Evolutionary conservation across 2,113 vertebrate species (phyloP), one percentile per base, ranked within the genome.

Genomic region (Paradoxurus hermaphroditus): DNA sequence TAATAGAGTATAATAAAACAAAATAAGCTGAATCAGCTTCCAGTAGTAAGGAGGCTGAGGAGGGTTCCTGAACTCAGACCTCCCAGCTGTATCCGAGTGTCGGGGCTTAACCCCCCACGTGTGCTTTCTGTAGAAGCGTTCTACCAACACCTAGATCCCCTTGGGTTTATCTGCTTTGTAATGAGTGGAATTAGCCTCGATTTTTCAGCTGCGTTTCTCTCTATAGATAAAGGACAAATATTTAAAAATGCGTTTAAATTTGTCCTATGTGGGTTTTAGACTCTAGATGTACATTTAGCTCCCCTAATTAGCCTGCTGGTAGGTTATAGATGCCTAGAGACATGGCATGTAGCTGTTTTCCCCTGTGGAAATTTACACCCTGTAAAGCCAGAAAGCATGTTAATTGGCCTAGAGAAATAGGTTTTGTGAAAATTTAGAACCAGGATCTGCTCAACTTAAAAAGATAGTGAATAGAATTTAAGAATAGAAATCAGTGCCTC

Each of bases 341-440:
- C 53, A 34, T 34, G 39, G 46, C 53, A 49, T 7, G 18, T 56
- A 70, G 34, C 44, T 87, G 29, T 77, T 10, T 44, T 84, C 3
- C 29, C 31, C 56, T 44, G 4, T 63, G 44, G 75, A 81, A 85
- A 81, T 88, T 63, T 79, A 27, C 0, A 83, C 44, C 11, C 16
- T 95, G 4, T 65, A 87, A 85, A 75, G 72, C 36, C 34, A 88
- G 75, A 31, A 97, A 56, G 12, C 49, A 18, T 81, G 51, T 84
- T 68, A 41, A 70, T 95, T 85, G 95, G 27, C 36, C 59, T 79
- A 7, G 41, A 79, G 65, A 86, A 44, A 36, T 86, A 73, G 46
- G 4, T 94, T 94, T 94, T 75, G 73, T 93, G 62, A 56, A 77
- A 94, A 68, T 15, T 92, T 85, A 92, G 13, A 86, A 72, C 25